Evolutionary conservation across 2,888 invertebrate species (phyloP), one percentile per base, ranked within the genome.

Genomic region (Drosophila helvetica): DNA sequence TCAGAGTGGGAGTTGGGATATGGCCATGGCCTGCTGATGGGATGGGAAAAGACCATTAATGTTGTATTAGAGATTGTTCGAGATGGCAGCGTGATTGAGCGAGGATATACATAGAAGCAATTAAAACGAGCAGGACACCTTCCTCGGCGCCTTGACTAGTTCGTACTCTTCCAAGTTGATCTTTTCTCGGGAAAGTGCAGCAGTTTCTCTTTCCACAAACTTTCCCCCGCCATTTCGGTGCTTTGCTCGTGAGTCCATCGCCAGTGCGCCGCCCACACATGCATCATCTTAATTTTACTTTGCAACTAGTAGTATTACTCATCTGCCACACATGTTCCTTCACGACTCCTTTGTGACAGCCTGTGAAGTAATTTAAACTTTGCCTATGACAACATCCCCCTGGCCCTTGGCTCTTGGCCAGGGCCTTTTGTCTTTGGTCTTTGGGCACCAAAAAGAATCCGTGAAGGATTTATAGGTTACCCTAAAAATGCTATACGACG

Each of bases 321-420:
- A 85, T 85, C 78, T 78, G 77, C 75, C 82, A 79, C 87, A 86
- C 74, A 82, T 85, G 85, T 68, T 75, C 19, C 57, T 18, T 15
- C 17, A n/a, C 10, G 42, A 55, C 66, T 58, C 33, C 62, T 60
- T 42, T 73, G 84, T 62, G 73, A 79, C 85, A 85, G 85, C 77
- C 87, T 80, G 86, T 56, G 68, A 69, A 85, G 85, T 86, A 85
- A 85, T 85, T 85, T 85, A 85, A 85, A 85, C 80, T 85, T 85
- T 85, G 65, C 57, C 79, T 43, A 69, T 64, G 68, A 47, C 63
- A 27, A 47, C 55, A 58, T 58, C 25, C 64, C 53, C 63, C 76
- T 71, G 73, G 58, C 57, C 51, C 25, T 27, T 51, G 43, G 22
- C 22, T 22, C 4, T 4, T 22, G n/a, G n/a, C n/a, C n/a, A n/a